Evolutionary conservation across 1,140 invertebrate species (phyloP).

Genomic region (Cepaea nemoralis): DNA sequence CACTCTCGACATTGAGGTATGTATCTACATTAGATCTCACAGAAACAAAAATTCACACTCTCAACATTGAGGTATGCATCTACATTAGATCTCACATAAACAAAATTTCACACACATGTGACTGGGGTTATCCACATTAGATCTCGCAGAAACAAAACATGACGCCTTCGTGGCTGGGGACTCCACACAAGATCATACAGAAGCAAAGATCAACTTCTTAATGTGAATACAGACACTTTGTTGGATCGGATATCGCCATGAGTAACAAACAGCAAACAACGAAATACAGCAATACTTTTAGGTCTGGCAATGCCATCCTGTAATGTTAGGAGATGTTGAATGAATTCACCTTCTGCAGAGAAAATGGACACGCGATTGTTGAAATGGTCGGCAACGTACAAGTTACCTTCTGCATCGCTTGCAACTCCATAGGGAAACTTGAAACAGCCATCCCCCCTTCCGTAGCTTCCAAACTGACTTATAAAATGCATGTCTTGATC

Average conservation of each 20-base stretch:
- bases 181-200: too few relatives aligned
- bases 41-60: too few relatives aligned
- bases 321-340: conserved; percentile 51
- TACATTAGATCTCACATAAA: too few relatives aligned
- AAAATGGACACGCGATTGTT: conserved; percentile 81
- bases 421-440: conserved; percentile 92
- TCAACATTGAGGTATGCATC: too few relatives aligned
- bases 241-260: conserved; percentile 46
- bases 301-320: conserved; percentile 47
- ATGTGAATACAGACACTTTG: conserved; percentile 42
- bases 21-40: too few relatives aligned
- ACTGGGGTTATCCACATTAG: too few relatives aligned
- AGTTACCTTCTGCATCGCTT: conserved; percentile 83
- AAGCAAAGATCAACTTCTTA: too few relatives aligned
- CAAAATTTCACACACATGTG: too few relatives aligned
- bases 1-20: too few relatives aligned
- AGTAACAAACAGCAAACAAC: conserved; percentile 45
- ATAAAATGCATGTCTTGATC: conserved; percentile 58
- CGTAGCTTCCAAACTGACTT: conserved; percentile 80
- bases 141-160: too few relatives aligned
- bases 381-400: conserved; percentile 90
- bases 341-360: conserved; percentile 46
- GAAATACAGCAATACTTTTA: conserved; percentile 42
- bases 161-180: too few relatives aligned
- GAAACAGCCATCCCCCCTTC: conserved; percentile 81